phyloP scores from a whole-genome alignment of 2,888 invertebrate genomes.

The Ypsolopha scabrella region DNA sequence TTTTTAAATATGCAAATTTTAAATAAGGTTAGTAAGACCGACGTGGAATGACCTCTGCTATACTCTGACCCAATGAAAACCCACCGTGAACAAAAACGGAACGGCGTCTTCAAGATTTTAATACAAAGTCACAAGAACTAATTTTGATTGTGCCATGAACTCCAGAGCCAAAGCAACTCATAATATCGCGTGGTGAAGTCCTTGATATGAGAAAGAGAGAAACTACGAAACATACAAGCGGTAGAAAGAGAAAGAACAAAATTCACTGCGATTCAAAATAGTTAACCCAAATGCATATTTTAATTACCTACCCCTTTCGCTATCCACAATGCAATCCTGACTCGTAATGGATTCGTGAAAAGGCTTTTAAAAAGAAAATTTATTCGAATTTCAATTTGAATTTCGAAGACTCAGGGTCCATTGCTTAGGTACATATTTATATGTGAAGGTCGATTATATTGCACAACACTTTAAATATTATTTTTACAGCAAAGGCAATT shows the following conservation, averaged over 20 bases:
- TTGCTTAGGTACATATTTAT: too few relatives aligned
- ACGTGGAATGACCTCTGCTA: slow-evolving; percentile 13
- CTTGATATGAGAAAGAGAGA: neutral
- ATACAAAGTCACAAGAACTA: neutral
- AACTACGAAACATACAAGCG: slow-evolving; percentile 3
- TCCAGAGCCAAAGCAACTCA: neutral
- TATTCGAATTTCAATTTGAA: too few relatives aligned
- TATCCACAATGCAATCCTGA: neutral
- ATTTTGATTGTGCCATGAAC: neutral
- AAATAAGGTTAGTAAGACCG: slow-evolving; percentile 35
- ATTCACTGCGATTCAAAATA: slow-evolving; percentile 16
- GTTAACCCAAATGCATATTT: slow-evolving; percentile 31
- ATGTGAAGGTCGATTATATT: too few relatives aligned
- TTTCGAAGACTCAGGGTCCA: too few relatives aligned
- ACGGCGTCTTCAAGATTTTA: neutral
- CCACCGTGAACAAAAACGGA: neutral
- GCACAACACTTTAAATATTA: too few relatives aligned
- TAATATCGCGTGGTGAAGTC: neutral
- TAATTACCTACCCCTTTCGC: slow-evolving; percentile 9
- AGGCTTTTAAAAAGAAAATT: too few relatives aligned
- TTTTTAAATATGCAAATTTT: slow-evolving; percentile 48
- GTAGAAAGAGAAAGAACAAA: slow-evolving; percentile 17
- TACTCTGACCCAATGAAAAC: neutral
- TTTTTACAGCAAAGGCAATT: too few relatives aligned
- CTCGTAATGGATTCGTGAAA: neutral